These are phyloP conservation scores for Andrena trimmerana DNA, from an alignment of 2,888 invertebrate genomes.

Conservation along the genomic window DNA sequence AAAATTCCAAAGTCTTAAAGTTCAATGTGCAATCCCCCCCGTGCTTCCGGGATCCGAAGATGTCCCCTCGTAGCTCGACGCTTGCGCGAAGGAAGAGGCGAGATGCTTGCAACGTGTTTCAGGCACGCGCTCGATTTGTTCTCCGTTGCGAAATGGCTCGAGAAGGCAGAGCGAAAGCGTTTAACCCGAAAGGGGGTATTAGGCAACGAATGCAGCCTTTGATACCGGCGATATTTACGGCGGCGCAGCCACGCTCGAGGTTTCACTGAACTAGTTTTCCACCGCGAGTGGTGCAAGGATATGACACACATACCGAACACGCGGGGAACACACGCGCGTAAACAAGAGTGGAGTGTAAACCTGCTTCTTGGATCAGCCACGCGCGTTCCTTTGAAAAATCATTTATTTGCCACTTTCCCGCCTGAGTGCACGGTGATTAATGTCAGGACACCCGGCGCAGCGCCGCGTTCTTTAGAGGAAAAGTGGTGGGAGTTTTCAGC, in stretches of 20 bases:
- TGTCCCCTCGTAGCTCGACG: background rate
- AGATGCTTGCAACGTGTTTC: background rate
- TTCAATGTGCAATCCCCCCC: background rate
- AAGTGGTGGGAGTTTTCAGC: background rate
- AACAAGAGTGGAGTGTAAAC: constrained; percentile 25
- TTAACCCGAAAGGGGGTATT: constrained; percentile 60
- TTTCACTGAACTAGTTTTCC: constrained; percentile 76
- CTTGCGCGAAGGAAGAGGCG: background rate
- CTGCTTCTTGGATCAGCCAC: background rate
- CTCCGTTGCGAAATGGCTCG: constrained; percentile 36
- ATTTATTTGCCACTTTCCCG: background rate
- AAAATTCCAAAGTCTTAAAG: too few species aligned
- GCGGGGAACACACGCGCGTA: constrained; percentile 50
- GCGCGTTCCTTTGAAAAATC: constrained; percentile 2
- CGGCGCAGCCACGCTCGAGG: constrained; percentile 62
- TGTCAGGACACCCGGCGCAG: background rate
- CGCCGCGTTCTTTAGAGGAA: background rate
- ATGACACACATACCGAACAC: constrained; percentile 66
- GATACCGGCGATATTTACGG: constrained; percentile 68
- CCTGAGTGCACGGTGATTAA: background rate
- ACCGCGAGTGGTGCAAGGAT: constrained; percentile 74
- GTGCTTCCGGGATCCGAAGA: constrained; percentile 7
- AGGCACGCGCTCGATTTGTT: constrained; percentile 19
- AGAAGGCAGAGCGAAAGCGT: constrained; percentile 45
- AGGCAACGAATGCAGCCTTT: constrained; percentile 64